Base-by-base conservation (phyloP, 2,113 vertebrate species). In the Garra rufa region DNA sequence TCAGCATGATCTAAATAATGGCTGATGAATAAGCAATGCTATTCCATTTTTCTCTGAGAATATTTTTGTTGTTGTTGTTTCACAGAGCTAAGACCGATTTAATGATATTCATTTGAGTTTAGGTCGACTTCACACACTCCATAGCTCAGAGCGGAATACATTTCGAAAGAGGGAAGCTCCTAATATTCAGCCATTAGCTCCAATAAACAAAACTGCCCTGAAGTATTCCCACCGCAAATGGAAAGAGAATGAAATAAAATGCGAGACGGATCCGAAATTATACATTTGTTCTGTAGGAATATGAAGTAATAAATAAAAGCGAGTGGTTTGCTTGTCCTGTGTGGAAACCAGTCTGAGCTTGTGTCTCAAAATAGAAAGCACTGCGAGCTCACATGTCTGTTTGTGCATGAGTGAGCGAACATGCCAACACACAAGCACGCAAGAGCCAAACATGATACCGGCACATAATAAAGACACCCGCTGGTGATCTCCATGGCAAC, bases 401-500 rank as follows among this genome's bases (percentile, higher is more conserved):
- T 85, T 85, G 81, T 88, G 84, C 69, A 52, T 61, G 75, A 80
- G 69, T 70, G 84, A 76, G 78, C 75, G 82, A 83, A 44, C 83
- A 85, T 83, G 82, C 81, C 61, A 70, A 77, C 80, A 74, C 7
- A 24, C 48, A 43, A 26, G 38, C 70, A 75, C 69, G 70, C 43
- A 24, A 65, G 61, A 85, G 44, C 34, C 67, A 83, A 81, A 83
- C 77, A 80, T 85, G 83, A 83, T 83, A 74, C 52, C 80, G 30
- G 50, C 71, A 13, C 61, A 69, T 81, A 89, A 75, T 83, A 87
- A 80, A 83, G 71, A 77, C 73, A 82, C 70, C 85, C 24, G 21
- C 6, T 74, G 74, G 48, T 84, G 80, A 85, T 89, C 85, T 43
- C 85, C 88, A 87, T 89, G 85, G 85, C 83, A 89, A 87, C 88